Conservation (phyloP, 2,888 invertebrate species). For the Agrilus cyanescens region DNA sequence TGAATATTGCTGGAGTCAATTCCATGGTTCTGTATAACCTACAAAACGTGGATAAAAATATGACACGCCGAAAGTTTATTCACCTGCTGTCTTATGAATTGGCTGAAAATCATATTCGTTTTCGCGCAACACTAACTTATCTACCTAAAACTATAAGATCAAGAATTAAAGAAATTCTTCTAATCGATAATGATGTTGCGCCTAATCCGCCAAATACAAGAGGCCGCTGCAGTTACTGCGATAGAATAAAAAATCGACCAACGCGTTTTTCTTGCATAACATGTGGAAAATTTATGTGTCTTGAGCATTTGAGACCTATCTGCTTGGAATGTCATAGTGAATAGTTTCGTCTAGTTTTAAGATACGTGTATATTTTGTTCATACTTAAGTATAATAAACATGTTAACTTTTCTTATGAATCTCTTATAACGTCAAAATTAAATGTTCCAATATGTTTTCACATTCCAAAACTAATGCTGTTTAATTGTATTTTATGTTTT, state of each 20-base stretch:
- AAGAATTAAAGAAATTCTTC: conserved; percentile 11
- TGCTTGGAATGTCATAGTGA: conserved; percentile 3
- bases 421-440: too few species aligned
- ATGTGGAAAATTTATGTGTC: conserved; percentile 2
- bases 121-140: conserved; percentile 7
- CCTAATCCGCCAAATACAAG: conserved; percentile 5
- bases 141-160: conserved; percentile 10
- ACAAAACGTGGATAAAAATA: background rate
- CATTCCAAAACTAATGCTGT: too few species aligned
- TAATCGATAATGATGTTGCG: conserved; percentile 7
- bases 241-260: conserved; percentile 11
- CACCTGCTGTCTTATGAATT: conserved; percentile 10
- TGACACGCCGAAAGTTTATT: background rate
- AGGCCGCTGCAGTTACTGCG: conserved; percentile 12
- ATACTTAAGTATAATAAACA: too few species aligned
- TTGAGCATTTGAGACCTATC: conserved; percentile 4
- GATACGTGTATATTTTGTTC: too few species aligned
- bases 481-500: background rate
- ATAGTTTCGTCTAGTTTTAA: too few species aligned
- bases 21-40: conserved; percentile 4
- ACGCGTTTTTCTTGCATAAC: conserved; percentile 2
- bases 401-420: too few species aligned
- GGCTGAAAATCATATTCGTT: conserved; percentile 10
- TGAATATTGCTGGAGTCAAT: conserved; percentile 10
- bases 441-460: too few species aligned